Conservation (phyloP, 2,797 vertebrate species). For the Lacerta viridis region DNA sequence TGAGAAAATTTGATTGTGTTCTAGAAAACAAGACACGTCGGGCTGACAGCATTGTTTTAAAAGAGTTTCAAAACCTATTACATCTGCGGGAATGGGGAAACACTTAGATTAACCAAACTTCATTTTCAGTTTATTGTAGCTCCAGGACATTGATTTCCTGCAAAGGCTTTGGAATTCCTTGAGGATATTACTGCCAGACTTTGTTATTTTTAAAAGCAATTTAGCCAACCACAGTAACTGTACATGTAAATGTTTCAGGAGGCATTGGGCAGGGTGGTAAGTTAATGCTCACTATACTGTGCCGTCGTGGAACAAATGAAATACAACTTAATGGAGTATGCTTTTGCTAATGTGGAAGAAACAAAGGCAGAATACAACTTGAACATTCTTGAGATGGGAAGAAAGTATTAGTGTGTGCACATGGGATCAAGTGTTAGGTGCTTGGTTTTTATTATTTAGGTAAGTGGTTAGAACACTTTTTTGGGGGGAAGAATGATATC, state of each 20-base stretch:
- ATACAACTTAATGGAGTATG: slow-evolving; percentile 50
- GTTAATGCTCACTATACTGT: slow-evolving; percentile 42
- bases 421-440: slow-evolving; percentile 42
- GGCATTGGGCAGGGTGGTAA: slow-evolving; percentile 34
- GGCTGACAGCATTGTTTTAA: slow-evolving; percentile 52
- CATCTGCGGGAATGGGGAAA: slow-evolving; percentile 49
- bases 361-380: slow-evolving; percentile 28
- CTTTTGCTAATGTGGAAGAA: slow-evolving; percentile 53
- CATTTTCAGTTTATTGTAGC: slow-evolving; percentile 58
- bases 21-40: slow-evolving; percentile 13
- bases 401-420: slow-evolving; percentile 45
- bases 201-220: slow-evolving; percentile 67
- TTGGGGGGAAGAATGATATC: slow-evolving; percentile 64
- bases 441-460: slow-evolving; percentile 72
- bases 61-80: slow-evolving; percentile 52
- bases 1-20: slow-evolving; percentile 25
- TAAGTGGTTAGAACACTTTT: slow-evolving; percentile 55
- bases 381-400: slow-evolving; percentile 24
- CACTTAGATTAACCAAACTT: slow-evolving; percentile 54
- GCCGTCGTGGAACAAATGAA: slow-evolving; percentile 21
- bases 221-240: slow-evolving; percentile 47
- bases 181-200: slow-evolving; percentile 65
- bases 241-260: slow-evolving; percentile 58
- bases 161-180: slow-evolving; percentile 68
- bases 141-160: slow-evolving; percentile 53